Conservation (phyloP, 2,113 vertebrate genomes). For the Leptodactylus fuscus region DNA sequence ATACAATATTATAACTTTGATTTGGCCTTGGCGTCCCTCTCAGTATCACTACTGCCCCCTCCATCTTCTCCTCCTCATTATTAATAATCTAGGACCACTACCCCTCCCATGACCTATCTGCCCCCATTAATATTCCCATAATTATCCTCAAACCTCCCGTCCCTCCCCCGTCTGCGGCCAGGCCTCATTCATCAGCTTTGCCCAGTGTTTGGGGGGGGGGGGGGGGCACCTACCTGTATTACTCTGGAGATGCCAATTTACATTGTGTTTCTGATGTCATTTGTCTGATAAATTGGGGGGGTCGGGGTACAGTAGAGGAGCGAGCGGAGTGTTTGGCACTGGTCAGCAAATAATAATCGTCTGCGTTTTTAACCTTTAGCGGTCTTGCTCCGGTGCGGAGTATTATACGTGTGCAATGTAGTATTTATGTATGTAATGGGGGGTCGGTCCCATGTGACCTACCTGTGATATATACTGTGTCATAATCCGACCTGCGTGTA, state of each 20-base stretch:
- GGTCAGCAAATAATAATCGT: not conserved
- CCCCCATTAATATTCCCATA: not conserved
- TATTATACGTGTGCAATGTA: not conserved
- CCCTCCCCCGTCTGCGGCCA: not conserved
- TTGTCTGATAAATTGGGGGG: no score
- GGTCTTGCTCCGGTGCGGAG: not conserved
- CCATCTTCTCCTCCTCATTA: not conserved
- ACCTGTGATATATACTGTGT: no score
- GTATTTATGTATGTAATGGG: not conserved
- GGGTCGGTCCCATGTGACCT: no score
- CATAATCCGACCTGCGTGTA: no score
- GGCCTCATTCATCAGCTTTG: not conserved
- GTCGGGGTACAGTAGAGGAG: not conserved
- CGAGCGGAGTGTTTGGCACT: no score
- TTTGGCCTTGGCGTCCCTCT: no score
- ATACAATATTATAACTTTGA: no score
- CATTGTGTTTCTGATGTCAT: no score
- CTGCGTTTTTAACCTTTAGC: constrained; percentile 16
- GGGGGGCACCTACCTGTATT: no score
- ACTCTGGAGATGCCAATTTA: no score
- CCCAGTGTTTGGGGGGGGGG: no score
- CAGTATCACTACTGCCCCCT: not conserved
- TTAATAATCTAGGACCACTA: not conserved
- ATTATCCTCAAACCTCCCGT: not conserved
- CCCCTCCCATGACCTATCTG: not conserved